These are phyloP conservation scores for Vombatus ursinus DNA, from an alignment of 2,113 vertebrate species.

Conservation along the genomic window DNA sequence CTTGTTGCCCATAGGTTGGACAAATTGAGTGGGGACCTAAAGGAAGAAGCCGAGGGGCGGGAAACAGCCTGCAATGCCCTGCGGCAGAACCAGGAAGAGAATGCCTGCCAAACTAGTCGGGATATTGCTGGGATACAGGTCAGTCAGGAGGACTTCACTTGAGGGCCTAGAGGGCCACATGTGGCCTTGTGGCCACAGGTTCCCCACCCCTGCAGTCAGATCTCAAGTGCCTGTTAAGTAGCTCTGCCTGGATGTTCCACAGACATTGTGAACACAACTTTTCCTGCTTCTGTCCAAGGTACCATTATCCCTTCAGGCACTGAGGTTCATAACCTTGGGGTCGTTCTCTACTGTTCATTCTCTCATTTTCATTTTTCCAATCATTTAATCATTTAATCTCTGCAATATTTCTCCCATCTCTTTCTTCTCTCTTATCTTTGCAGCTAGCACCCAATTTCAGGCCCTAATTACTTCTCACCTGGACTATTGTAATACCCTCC, in stretches of 20 bases:
- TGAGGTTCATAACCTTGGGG: neutral
- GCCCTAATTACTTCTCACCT: neutral
- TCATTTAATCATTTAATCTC: neutral
- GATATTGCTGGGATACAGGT: conserved; percentile 73
- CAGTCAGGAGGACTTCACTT: neutral
- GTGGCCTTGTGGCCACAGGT: too few relatives aligned
- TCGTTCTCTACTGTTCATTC: neutral
- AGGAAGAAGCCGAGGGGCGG: conserved; percentile 48
- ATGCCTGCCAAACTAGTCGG: conserved; percentile 25
- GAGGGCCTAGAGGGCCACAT: too few relatives aligned
- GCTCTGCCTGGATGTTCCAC: neutral
- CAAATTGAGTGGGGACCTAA: conserved; percentile 34
- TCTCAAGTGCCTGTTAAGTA: neutral
- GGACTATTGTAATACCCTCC: neutral
- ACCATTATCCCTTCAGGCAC: neutral
- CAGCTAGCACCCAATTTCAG: neutral
- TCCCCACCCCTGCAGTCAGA: too few relatives aligned
- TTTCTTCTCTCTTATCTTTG: too few relatives aligned
- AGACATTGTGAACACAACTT: neutral
- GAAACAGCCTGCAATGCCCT: conserved; percentile 32
- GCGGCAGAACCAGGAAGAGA: conserved; percentile 58
- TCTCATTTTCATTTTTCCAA: neutral
- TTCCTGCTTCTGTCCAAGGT: neutral
- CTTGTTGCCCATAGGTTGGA: neutral
- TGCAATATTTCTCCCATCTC: too few relatives aligned